Evolutionary conservation across 2,797 vertebrate species (phyloP).

Genomic region (Molossus alvarezi): DNA sequence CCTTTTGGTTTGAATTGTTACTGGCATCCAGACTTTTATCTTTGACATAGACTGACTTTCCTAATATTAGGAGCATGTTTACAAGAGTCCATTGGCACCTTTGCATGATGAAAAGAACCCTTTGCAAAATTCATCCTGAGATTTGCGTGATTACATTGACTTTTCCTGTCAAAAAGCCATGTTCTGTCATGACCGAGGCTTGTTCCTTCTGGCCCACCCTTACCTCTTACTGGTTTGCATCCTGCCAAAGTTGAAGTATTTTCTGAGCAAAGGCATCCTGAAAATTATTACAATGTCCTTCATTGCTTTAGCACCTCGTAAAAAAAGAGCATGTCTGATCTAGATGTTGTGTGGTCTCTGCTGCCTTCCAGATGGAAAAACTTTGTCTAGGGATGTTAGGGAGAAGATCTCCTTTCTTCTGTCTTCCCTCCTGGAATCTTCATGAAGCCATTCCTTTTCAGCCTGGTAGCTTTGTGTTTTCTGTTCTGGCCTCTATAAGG

Average conservation of each 20-base stretch:
- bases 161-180: background rate
- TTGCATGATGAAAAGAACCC: background rate
- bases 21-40: constrained; percentile 18
- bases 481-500: constrained; percentile 16
- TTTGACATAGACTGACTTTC: constrained; percentile 37
- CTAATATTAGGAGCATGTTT: background rate
- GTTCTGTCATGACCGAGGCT: background rate
- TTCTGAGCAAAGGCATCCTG: background rate
- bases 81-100: background rate
- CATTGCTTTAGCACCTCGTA: background rate
- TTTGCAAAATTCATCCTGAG: background rate
- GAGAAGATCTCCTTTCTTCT: constrained; percentile 57
- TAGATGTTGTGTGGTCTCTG: background rate
- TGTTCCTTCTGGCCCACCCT: background rate
- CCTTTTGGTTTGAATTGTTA: constrained; percentile 30
- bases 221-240: background rate
- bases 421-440: constrained; percentile 28
- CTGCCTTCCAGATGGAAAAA: constrained; percentile 13
- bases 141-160: background rate
- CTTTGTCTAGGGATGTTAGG: constrained; percentile 1
- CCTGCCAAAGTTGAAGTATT: background rate
- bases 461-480: constrained; percentile 38
- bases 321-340: background rate
- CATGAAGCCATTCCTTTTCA: constrained; percentile 58
- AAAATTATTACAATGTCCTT: background rate